These are phyloP conservation scores for Ceuthmochares aereus DNA, from an alignment of 2,113 vertebrate species.

Conservation along the genomic window DNA sequence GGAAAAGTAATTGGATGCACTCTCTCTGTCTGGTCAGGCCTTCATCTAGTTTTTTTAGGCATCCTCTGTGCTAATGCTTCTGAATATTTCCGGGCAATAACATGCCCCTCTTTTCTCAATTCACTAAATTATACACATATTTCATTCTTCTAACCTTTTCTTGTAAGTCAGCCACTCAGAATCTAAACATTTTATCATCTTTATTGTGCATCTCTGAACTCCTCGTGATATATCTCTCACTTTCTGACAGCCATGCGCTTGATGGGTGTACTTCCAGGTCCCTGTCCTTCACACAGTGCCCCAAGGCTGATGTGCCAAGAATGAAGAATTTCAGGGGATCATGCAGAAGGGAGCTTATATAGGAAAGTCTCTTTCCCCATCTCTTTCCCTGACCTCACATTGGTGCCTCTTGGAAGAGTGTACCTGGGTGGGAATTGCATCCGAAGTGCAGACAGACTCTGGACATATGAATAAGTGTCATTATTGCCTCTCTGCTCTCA, in stretches of 20 bases:
- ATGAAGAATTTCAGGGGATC: background rate
- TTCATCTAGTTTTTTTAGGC: background rate
- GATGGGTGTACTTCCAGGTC: background rate
- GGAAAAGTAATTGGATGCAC: background rate
- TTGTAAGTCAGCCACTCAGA: constrained; percentile 20
- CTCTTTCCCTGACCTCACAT: background rate
- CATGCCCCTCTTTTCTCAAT: background rate
- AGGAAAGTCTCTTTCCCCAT: background rate
- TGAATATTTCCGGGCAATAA: constrained; percentile 12
- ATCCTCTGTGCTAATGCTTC: background rate
- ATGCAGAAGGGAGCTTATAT: background rate
- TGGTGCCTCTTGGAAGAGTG: background rate
- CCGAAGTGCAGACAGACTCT: background rate
- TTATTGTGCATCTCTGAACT: constrained; percentile 37
- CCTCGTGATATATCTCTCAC: background rate
- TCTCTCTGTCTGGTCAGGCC: background rate
- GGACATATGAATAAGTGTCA: background rate
- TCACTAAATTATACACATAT: constrained; percentile 44
- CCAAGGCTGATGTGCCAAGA: background rate
- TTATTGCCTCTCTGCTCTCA: background rate
- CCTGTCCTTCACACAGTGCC: background rate
- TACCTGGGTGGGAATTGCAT: background rate
- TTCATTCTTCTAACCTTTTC: constrained; percentile 50
- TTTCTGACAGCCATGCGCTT: background rate
- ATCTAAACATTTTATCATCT: constrained; percentile 48